These are phyloP conservation scores for Eulacestoma nigropectus DNA, from an alignment of 2,113 vertebrate genomes.

Conservation along the genomic window DNA sequence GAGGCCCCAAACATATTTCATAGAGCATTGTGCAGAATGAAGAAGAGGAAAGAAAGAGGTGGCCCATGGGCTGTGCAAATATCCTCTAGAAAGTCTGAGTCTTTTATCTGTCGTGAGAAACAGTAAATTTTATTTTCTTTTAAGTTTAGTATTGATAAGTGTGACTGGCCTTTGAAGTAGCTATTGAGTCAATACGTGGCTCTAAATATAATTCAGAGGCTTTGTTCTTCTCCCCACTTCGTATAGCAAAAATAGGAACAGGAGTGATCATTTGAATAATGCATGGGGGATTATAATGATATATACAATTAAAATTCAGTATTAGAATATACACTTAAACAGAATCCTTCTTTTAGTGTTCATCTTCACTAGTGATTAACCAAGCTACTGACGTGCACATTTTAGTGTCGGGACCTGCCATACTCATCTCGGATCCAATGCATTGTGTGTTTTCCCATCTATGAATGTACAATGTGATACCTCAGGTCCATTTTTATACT, in stretches of 20 bases:
- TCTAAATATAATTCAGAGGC: background rate
- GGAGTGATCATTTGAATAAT: background rate
- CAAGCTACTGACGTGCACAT: fast-evolving
- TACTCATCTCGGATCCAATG: background rate
- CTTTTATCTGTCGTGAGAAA: background rate
- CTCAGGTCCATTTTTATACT: background rate
- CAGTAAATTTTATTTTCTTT: background rate
- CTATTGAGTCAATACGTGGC: background rate
- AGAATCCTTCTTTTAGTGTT: background rate
- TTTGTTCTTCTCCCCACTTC: background rate
- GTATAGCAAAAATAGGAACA: background rate
- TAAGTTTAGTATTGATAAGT: background rate
- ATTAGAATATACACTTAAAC: background rate
- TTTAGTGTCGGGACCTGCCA: background rate
- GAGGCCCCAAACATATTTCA: background rate
- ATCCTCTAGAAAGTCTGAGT: background rate
- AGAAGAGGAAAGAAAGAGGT: background rate
- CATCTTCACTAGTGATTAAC: background rate
- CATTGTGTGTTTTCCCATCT: background rate
- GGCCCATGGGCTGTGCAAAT: background rate
- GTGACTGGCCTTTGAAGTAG: background rate
- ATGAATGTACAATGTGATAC: background rate
- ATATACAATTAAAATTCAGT: background rate
- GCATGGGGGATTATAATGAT: background rate
- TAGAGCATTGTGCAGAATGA: background rate